phyloP scores from a whole-genome alignment of 2,797 vertebrate species.

The Coluber constrictor region DNA sequence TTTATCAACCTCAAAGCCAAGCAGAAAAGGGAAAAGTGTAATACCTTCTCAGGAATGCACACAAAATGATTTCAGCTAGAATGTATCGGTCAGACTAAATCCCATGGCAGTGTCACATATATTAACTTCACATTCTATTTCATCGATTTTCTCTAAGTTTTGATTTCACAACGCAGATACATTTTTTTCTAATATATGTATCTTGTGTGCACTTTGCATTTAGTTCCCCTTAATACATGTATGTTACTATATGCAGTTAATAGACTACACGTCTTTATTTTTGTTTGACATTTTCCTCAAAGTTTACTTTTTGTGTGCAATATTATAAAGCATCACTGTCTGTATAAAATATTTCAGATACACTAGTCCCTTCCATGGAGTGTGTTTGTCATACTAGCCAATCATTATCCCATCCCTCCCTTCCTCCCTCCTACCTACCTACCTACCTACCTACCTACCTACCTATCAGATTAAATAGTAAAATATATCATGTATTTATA shows the following conservation, averaged over 20 bases:
- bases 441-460: too few relatives aligned
- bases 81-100: background rate
- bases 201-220: background rate
- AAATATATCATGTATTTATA: background rate
- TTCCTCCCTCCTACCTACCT: background rate
- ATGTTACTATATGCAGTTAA: background rate
- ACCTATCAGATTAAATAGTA: background rate
- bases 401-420: background rate
- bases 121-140: background rate
- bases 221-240: background rate
- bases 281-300: background rate
- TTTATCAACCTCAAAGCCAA: constrained; percentile 70
- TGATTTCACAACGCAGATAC: background rate
- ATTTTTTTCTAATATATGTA: background rate
- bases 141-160: background rate
- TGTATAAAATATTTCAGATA: background rate
- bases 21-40: constrained; percentile 58
- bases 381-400: background rate
- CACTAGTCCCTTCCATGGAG: background rate
- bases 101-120: background rate
- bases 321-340: background rate
- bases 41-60: constrained; percentile 61
- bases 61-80: constrained; percentile 35
- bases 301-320: background rate
- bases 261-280: background rate